phyloP scores from a whole-genome alignment of 2,113 vertebrate genomes.

The Indicator indicator region DNA sequence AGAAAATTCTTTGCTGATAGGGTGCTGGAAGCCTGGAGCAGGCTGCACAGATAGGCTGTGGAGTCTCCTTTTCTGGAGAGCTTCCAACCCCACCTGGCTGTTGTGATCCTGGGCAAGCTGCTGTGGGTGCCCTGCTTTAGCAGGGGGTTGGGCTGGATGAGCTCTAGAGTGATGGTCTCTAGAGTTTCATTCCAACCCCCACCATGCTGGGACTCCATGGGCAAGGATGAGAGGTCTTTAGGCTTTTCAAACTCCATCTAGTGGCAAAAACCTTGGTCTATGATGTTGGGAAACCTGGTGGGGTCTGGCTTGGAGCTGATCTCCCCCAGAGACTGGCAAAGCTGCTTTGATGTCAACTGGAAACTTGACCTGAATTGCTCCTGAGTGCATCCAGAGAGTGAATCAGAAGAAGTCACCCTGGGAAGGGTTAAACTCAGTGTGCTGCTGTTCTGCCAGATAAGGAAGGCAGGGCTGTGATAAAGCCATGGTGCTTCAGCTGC shows the following conservation, averaged over 20 bases:
- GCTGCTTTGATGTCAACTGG: neutral
- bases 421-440: neutral
- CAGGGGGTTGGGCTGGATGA: too few species aligned
- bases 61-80: too few species aligned
- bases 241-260: slow-evolving; percentile 5
- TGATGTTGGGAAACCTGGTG: neutral
- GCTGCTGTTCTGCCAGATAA: neutral
- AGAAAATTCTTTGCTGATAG: too few species aligned
- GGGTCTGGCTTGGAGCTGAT: neutral
- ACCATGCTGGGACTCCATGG: neutral
- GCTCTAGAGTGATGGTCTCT: too few species aligned
- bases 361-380: neutral
- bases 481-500: neutral
- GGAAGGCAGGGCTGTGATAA: neutral
- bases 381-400: accelerated
- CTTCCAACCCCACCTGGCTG: too few species aligned
- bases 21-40: too few species aligned
- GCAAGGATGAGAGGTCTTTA: neutral
- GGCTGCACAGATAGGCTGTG: too few species aligned
- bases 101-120: too few species aligned
- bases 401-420: accelerated
- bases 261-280: neutral
- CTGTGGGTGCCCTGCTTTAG: too few species aligned
- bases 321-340: accelerated
- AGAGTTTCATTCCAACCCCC: too few species aligned